phyloP scores from a whole-genome alignment of 2,797 vertebrate species.

The Fratercula arctica region DNA sequence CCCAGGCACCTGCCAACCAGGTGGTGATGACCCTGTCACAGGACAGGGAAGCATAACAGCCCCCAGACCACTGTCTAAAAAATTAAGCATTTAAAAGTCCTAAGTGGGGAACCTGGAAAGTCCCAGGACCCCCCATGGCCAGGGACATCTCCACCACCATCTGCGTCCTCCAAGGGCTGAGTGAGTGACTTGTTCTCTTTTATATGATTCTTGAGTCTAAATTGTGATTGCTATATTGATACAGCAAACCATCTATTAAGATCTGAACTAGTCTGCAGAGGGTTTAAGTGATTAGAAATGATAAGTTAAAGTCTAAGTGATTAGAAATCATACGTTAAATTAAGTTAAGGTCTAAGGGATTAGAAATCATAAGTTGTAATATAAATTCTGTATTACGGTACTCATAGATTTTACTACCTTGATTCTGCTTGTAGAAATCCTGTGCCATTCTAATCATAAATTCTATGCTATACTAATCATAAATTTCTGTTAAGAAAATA shows the following conservation, averaged over 20 bases:
- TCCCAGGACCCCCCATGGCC: fast-evolving
- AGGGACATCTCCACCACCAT: fast-evolving
- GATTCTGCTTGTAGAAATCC: neutral
- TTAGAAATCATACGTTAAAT: neutral
- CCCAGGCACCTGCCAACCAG: neutral
- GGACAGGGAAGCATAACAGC: neutral
- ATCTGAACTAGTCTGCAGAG: neutral
- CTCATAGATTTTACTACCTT: neutral
- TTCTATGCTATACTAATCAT: neutral
- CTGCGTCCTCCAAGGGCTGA: neutral
- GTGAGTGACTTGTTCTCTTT: neutral
- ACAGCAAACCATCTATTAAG: neutral
- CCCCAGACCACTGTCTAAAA: neutral
- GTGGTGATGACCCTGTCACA: neutral
- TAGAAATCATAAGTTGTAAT: neutral
- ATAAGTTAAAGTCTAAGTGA: neutral
- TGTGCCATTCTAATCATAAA: neutral
- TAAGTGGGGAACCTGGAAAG: neutral
- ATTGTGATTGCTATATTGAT: neutral
- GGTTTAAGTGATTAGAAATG: neutral
- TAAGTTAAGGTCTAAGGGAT: neutral
- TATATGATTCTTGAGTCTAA: neutral
- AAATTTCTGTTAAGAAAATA: neutral
- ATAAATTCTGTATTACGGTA: neutral
- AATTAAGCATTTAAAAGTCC: neutral